A percentile compares a stretch with the other conserved stretches of the same genome.
These are phyloP conservation scores for Zoroaster sp. DNA, from an alignment of 53 echinoderm and acorn worm species.

Conservation along the genomic window DNA sequence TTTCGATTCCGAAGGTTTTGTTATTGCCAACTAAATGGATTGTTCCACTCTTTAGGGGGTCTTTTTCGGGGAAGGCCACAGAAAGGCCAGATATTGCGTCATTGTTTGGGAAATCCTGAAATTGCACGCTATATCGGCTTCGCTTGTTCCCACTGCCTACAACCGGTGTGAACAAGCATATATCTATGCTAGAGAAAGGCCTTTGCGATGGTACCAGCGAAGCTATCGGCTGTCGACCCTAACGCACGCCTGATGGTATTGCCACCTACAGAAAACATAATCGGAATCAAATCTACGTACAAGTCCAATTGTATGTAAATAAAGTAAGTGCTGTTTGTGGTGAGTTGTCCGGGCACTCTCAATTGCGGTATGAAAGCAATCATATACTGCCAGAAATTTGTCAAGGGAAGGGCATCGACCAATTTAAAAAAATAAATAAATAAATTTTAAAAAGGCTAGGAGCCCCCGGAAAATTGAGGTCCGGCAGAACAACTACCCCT, in stretches of 20 bases:
- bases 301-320: background rate
- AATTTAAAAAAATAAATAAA: too few relatives aligned
- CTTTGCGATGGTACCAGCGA: background rate
- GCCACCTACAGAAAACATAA: background rate
- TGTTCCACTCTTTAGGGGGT: background rate
- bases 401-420: too few relatives aligned
- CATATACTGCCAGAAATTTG: too few relatives aligned
- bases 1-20: background rate
- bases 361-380: background rate
- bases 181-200: too few relatives aligned
- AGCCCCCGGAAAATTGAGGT: too few relatives aligned
- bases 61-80: slow-evolving; percentile 24
- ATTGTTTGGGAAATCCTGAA: slow-evolving; percentile 61
- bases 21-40: background rate
- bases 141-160: background rate
- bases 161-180: too few relatives aligned
- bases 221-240: background rate
- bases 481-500: too few relatives aligned
- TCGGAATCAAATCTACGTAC: background rate
- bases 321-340: background rate
- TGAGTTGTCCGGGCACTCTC: background rate
- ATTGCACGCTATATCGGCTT: slow-evolving; percentile 26
- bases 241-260: background rate
- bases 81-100: slow-evolving; percentile 51
- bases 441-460: too few relatives aligned